Evolutionary conservation across 2,888 invertebrate species (phyloP).

Genomic region (Sminthurinus aureus): DNA sequence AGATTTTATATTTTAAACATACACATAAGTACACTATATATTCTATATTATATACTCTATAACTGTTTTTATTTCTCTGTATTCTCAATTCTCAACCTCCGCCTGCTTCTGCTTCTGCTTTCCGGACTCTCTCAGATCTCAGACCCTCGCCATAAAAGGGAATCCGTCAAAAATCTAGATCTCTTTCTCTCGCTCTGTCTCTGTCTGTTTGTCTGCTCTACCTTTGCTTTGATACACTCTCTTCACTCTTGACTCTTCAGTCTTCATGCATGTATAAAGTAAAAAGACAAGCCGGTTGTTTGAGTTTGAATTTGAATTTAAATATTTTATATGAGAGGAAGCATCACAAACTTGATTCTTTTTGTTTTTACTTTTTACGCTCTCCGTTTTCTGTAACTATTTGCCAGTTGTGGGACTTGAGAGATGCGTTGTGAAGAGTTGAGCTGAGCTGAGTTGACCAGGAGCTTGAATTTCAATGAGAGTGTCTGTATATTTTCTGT

Average conservation of each 20-base stretch:
- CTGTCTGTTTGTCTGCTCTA: constrained; percentile 9
- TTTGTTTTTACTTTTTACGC: background rate
- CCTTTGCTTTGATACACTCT: background rate
- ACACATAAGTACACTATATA: no score
- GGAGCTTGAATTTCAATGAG: constrained; percentile 38
- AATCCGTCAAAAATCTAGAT: constrained; percentile 38
- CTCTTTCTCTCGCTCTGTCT: background rate
- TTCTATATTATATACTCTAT: background rate
- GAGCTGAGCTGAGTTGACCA: constrained; percentile 8
- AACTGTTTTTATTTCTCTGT: background rate
- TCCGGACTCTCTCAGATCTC: background rate
- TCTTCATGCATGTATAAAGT: no score
- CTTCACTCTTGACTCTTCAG: no score
- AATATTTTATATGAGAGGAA: constrained; percentile 4
- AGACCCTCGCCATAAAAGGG: constrained; percentile 30
- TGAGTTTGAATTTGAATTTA: background rate
- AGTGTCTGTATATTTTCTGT: background rate
- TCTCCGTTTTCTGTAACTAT: background rate
- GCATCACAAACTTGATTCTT: constrained; percentile 1
- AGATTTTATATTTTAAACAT: no score
- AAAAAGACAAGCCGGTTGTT: no score
- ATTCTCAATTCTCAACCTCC: background rate
- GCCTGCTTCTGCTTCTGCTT: background rate
- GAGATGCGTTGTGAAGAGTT: background rate
- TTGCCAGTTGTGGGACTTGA: background rate